phyloP scores from a whole-genome alignment of 2,113 vertebrate genomes.

The Pluvialis apricaria region DNA sequence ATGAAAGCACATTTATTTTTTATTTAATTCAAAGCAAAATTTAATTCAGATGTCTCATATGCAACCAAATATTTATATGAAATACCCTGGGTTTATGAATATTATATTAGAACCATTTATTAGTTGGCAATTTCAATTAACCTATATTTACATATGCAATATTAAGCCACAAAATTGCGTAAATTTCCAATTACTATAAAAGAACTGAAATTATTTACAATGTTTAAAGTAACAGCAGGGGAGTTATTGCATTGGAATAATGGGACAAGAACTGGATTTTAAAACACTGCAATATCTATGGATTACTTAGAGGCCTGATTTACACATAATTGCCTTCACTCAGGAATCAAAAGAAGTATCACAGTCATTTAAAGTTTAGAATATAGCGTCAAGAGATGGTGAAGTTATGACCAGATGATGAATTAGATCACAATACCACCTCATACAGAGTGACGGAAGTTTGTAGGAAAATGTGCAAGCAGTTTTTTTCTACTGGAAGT shows the following conservation, averaged over 20 bases:
- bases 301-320: neutral
- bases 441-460: neutral
- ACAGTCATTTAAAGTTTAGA: neutral
- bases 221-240: constrained; percentile 7
- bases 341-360: neutral
- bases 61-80: neutral
- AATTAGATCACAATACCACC: neutral
- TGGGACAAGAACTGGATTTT: neutral
- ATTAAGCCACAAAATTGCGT: constrained; percentile 32
- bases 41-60: constrained; percentile 5
- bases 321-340: neutral
- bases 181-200: constrained; percentile 25
- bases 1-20: neutral
- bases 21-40: neutral
- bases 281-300: neutral
- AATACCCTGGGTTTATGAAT: constrained; percentile 3
- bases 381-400: neutral
- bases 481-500: neutral
- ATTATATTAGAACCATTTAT: constrained; percentile 24
- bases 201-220: constrained; percentile 16
- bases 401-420: neutral
- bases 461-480: neutral
- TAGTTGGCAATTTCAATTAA: constrained; percentile 48
- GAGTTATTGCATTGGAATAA: constrained; percentile 5
- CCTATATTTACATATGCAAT: constrained; percentile 35